Conservation (phyloP, 2,888 invertebrate species). For the Hydroisotoma schaefferi region DNA sequence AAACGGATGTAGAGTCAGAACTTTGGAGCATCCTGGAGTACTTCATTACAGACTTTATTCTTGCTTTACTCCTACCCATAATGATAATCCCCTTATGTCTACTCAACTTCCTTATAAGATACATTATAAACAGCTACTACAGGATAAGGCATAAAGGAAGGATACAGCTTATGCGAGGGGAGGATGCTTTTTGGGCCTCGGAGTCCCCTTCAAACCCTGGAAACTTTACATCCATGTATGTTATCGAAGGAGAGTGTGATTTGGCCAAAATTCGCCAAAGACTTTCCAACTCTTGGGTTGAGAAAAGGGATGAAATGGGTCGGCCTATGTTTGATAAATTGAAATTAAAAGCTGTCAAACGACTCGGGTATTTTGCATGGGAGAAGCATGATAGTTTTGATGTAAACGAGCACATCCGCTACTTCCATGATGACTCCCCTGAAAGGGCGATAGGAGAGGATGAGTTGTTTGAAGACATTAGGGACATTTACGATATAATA, state of each 20-base stretch:
- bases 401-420: constrained; percentile 21
- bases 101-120: not conserved
- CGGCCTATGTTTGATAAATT: constrained; percentile 20
- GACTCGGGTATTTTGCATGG: constrained; percentile 21
- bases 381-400: constrained; percentile 19
- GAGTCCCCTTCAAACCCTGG: constrained; percentile 32
- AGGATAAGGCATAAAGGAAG: not conserved
- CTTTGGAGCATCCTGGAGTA: not conserved
- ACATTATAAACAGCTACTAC: not conserved
- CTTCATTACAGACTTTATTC: not conserved
- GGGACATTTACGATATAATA: constrained; percentile 24
- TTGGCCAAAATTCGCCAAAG: constrained; percentile 15
- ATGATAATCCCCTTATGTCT: not conserved
- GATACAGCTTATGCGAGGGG: constrained; percentile 19
- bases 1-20: not conserved
- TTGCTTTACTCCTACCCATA: not conserved
- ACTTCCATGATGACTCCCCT: constrained; percentile 11
- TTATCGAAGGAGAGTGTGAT: constrained; percentile 33
- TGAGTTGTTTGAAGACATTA: constrained; percentile 31
- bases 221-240: constrained; percentile 37
- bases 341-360: constrained; percentile 24
- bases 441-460: constrained; percentile 12
- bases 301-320: constrained; percentile 12
- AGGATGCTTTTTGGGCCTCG: constrained; percentile 29
- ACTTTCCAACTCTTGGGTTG: constrained; percentile 11